These are phyloP conservation scores for Melieria omissa DNA, from an alignment of 2,888 invertebrate species.

Conservation along the genomic window DNA sequence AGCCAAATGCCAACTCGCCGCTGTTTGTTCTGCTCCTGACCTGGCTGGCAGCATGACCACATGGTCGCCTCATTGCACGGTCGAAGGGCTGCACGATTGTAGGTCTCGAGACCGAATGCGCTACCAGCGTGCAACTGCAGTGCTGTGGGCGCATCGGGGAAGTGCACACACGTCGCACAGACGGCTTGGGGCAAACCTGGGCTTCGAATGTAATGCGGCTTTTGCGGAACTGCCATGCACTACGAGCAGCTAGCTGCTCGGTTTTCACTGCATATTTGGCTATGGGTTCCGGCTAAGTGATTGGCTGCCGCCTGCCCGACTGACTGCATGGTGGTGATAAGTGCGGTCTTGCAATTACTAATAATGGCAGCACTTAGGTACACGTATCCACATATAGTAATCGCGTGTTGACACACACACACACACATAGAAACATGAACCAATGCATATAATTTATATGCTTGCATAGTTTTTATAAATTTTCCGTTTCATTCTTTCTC, in stretches of 20 bases:
- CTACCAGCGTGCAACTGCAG: neutral
- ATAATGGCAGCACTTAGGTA: constrained; percentile 17
- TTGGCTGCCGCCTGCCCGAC: constrained; percentile 12
- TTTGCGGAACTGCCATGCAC: constrained; percentile 12
- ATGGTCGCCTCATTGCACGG: constrained; percentile 40
- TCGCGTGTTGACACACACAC: neutral
- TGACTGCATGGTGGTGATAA: constrained; percentile 8
- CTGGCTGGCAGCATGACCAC: constrained; percentile 26
- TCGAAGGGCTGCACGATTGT: constrained; percentile 32
- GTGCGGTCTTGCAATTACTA: constrained; percentile 29
- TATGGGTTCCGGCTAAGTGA: too few relatives aligned
- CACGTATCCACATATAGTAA: neutral
- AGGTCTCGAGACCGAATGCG: neutral
- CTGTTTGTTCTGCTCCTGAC: constrained; percentile 22
- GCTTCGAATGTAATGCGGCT: too few relatives aligned
- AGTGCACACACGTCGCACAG: neutral
- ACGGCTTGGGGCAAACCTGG: neutral
- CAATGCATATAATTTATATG: neutral
- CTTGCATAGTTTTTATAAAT: neutral
- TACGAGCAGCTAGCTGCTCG: constrained; percentile 1
- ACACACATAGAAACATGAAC: constrained; percentile 10
- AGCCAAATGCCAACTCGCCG: constrained; percentile 15
- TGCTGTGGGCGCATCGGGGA: neutral
- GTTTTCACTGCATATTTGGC: neutral
- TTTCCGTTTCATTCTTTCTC: too few relatives aligned